Percentiles rank a stretch among this genome's conserved stretches.
Evolutionary conservation across 2,797 vertebrate species (phyloP).

Genomic region (Alcedo quadribrachys): DNA sequence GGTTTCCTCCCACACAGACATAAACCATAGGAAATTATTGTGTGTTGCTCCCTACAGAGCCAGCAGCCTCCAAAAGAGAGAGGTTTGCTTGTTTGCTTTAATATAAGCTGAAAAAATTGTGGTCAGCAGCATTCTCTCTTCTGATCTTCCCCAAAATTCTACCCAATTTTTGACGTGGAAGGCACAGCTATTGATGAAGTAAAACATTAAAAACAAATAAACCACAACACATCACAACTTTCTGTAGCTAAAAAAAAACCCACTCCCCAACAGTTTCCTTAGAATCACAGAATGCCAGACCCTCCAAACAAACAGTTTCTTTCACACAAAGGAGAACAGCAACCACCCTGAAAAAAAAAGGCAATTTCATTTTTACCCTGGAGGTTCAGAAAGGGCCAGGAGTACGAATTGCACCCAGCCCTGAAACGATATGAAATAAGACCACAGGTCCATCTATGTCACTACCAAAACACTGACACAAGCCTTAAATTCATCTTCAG

Average conservation of each 20-base stretch:
- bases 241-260: neutral
- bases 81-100: neutral
- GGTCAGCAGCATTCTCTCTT: neutral
- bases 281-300: too few species aligned
- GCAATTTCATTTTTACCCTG: neutral
- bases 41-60: neutral
- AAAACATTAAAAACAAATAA: neutral
- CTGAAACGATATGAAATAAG: neutral
- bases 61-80: neutral
- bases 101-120: neutral
- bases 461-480: neutral
- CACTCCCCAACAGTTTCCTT: neutral
- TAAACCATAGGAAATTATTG: neutral
- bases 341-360: neutral
- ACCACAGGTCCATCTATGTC: neutral
- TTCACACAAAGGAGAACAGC: neutral
- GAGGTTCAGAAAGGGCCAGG: neutral
- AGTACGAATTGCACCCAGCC: neutral
- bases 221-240: neutral
- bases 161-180: neutral
- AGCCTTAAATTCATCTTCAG: neutral
- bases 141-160: neutral
- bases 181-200: neutral
- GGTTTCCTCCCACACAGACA: neutral
- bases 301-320: neutral